phyloP scores from a whole-genome alignment of 53 echinoderm and acorn worm species.

The Astropecten irregularis region DNA sequence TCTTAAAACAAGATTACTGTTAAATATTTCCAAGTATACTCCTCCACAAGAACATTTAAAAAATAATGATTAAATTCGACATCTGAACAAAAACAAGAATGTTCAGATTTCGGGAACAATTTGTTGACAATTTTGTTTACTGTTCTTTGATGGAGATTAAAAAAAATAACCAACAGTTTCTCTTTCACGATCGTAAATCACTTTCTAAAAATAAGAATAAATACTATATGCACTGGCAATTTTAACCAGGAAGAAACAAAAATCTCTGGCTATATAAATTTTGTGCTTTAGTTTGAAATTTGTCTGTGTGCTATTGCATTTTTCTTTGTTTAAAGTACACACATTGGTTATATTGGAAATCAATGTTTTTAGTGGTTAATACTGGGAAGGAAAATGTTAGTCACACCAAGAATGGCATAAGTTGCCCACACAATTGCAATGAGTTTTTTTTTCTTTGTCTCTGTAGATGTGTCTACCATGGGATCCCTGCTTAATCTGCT shows the following conservation, averaged over 20 bases:
- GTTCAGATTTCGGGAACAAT: too few species aligned
- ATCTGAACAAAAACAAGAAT: too few species aligned
- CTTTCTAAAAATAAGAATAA: neutral
- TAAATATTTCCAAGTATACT: neutral
- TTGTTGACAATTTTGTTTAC: too few species aligned
- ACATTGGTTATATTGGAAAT: neutral
- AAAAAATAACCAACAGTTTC: neutral
- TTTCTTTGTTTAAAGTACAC: neutral
- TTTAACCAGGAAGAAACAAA: neutral
- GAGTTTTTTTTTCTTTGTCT: too few species aligned
- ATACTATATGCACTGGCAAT: neutral
- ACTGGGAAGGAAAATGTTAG: too few species aligned
- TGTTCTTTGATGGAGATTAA: too few species aligned
- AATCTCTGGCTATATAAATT: too few species aligned
- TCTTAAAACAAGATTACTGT: too few species aligned
- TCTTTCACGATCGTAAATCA: neutral
- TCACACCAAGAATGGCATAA: too few species aligned
- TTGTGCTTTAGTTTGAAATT: neutral
- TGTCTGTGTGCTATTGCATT: constrained; percentile 37
- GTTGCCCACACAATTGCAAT: too few species aligned
- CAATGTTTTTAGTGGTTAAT: neutral
- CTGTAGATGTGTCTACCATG: too few species aligned
- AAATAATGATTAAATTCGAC: neutral
- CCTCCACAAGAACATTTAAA: neutral
- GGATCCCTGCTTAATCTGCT: too few species aligned